Percentiles rank a stretch among this genome's conserved stretches.
Conservation (phyloP, 2,888 invertebrate species). For the Alloscopus bannaensis region DNA sequence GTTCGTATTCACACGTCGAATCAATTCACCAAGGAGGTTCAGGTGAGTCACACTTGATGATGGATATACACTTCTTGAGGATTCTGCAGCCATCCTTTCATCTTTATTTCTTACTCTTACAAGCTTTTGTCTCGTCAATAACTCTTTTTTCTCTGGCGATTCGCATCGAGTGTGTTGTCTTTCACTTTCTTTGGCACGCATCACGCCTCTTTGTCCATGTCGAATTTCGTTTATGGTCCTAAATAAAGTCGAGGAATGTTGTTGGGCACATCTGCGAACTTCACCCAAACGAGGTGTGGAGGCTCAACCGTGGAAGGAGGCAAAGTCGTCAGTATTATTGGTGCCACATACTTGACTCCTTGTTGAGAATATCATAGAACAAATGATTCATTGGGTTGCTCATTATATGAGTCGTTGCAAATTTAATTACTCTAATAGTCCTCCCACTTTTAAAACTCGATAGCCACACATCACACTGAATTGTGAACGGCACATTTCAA, state of each 20-base stretch:
- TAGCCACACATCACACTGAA: too few species aligned
- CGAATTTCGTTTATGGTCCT: too few species aligned
- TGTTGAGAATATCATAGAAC: slow-evolving; percentile 49
- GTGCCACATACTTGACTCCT: too few species aligned
- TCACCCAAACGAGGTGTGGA: too few species aligned
- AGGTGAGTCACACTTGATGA: slow-evolving; percentile 79
- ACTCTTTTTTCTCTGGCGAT: too few species aligned
- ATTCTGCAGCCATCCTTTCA: slow-evolving; percentile 1
- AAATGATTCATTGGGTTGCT: slow-evolving; percentile 49
- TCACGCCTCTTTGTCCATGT: slow-evolving; percentile 15
- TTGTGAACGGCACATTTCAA: too few species aligned
- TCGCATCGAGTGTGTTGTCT: too few species aligned
- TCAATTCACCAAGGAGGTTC: slow-evolving; percentile 88
- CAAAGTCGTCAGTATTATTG: too few species aligned
- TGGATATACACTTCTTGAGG: neutral
- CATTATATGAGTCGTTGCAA: slow-evolving; percentile 47
- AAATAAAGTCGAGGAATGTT: too few species aligned
- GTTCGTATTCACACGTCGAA: slow-evolving; percentile 91
- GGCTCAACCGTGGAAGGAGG: too few species aligned
- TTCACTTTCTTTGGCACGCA: slow-evolving; percentile 21
- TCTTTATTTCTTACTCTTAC: neutral
- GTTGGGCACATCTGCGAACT: too few species aligned
- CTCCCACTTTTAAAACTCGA: slow-evolving; percentile 55
- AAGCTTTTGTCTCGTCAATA: too few species aligned
- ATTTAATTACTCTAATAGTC: slow-evolving; percentile 44